phyloP scores from a whole-genome alignment of 2,888 invertebrate genomes.

The Choristoneura rosaceana region DNA sequence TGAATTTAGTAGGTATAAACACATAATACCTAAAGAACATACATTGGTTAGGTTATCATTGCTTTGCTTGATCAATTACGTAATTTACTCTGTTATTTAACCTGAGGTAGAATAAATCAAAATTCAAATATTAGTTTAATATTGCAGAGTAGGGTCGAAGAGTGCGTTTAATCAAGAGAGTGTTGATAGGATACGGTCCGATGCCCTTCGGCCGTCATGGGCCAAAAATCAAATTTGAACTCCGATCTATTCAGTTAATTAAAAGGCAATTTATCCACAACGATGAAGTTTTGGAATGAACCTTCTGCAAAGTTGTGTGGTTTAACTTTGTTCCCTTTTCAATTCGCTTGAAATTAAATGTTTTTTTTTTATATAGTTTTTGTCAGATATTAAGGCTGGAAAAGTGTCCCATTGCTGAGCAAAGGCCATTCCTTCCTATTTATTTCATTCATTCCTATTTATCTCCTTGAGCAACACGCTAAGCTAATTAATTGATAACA shows the following conservation, averaged over 20 bases:
- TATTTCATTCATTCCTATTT: too few species aligned
- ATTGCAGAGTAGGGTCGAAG: conserved; percentile 2
- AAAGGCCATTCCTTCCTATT: too few species aligned
- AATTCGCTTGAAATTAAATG: conserved; percentile 6
- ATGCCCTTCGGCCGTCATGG: conserved; percentile 23
- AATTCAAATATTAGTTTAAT: conserved; percentile 6
- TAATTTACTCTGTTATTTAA: background rate
- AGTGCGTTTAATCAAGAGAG: conserved; percentile 9
- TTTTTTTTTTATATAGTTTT: background rate
- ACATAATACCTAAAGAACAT: too few species aligned
- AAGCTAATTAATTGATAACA: too few species aligned
- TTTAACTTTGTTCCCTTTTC: conserved; percentile 22
- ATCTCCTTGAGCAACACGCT: too few species aligned
- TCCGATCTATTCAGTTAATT: conserved; percentile 24
- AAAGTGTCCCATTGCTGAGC: too few species aligned
- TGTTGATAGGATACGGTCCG: conserved; percentile 18
- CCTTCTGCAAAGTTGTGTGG: conserved; percentile 6
- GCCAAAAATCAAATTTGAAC: conserved; percentile 9
- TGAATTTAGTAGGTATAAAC: too few species aligned
- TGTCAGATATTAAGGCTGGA: too few species aligned
- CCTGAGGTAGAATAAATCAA: background rate
- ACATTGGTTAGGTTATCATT: background rate
- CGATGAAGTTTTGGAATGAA: conserved; percentile 11
- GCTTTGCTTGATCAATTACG: background rate
- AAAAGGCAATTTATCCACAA: conserved; percentile 13